Base-by-base conservation (phyloP, 2,113 vertebrate species). In the Puma concolor region DNA sequence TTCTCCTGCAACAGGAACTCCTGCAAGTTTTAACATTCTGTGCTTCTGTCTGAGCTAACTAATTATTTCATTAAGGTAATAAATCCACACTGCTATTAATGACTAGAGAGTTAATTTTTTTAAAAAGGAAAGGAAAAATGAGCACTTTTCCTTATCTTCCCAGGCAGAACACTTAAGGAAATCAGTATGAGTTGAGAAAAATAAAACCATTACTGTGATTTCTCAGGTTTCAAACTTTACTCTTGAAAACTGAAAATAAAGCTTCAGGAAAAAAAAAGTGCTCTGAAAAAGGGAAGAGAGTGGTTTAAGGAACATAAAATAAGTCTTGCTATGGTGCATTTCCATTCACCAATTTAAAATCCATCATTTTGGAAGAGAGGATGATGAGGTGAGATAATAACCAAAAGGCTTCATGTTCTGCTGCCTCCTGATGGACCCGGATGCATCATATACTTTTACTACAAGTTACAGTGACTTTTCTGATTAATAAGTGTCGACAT, bases 31-130 rank as follows among this genome's bases (percentile, higher is more conserved):
- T 67, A 93, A 85, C 1, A 85, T 29, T 36, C 57, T 91, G 67
- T 82, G 63, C 60, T 89, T 92, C 83, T 72, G 38, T 64, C 38
- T 71, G 13, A 60, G 41, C 23, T 96, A 96, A 92, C 95, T 90
- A 96, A 91, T 96, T 89, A 95, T 77, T 95, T 89, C n/a, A 92
- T 25, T 89, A 87, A 76, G 41, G 29, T 71, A 93, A 92, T 89
- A 94, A 92, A 90, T 85, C 77, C 38, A 48, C 33, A 76, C 5
- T 36, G 50, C 36, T 96, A 67, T 87, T 92, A 97, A 95, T 85
- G 64, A 95, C 72, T 21, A 66, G 23, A 96, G 19, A 92, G 86
- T 80, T 71, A 27, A 94, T 83, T 36, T 44, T 44, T 44, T 44
- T 9, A 66, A 17, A 36, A 71, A 27, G 27, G 7, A 17, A 76